A percentile compares a stretch with the other conserved stretches of the same genome.
Evolutionary conservation across 2,888 invertebrate genomes (phyloP).

Genomic region (Rambutsinella grinnellia): DNA sequence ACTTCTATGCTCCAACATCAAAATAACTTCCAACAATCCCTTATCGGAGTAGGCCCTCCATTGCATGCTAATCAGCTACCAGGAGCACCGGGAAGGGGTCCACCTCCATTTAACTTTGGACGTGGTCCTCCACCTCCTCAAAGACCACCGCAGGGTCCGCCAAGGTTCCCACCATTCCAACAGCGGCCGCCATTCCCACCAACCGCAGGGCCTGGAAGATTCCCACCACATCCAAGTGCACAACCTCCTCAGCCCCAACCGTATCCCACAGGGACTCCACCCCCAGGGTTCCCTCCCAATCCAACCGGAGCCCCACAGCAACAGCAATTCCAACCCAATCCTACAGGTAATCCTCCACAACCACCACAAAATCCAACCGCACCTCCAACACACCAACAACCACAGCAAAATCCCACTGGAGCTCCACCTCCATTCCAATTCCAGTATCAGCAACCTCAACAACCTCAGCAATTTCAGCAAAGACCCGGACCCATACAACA

Average conservation of each 20-base stretch:
- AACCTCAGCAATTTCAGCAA: conserved; percentile 14
- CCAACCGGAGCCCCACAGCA: neutral
- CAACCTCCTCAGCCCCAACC: conserved; percentile 15
- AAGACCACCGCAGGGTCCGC: conserved; percentile 26
- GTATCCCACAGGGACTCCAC: neutral
- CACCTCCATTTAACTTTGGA: conserved; percentile 21
- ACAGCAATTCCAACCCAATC: conserved; percentile 4
- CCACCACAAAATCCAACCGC: neutral
- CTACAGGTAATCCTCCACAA: conserved; percentile 10
- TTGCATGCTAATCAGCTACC: conserved; percentile 15
- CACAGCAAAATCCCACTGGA: neutral
- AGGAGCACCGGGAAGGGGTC: too few relatives aligned
- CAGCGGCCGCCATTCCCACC: conserved; percentile 29
- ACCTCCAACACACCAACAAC: neutral
- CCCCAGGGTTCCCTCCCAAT: conserved; percentile 5
- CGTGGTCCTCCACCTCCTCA: conserved; percentile 20
- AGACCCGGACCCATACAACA: conserved; percentile 17
- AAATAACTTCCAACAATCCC: conserved; percentile 10
- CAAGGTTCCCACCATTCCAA: conserved; percentile 19
- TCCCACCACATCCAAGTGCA: conserved; percentile 20
- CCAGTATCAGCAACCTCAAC: conserved; percentile 14
- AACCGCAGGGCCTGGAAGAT: conserved; percentile 26
- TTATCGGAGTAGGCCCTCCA: conserved; percentile 39
- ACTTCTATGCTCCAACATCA: conserved; percentile 44
- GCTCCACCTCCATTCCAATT: too few relatives aligned